Conservation (phyloP, 1,140 invertebrate genomes). For the Drosophila varians region DNA sequence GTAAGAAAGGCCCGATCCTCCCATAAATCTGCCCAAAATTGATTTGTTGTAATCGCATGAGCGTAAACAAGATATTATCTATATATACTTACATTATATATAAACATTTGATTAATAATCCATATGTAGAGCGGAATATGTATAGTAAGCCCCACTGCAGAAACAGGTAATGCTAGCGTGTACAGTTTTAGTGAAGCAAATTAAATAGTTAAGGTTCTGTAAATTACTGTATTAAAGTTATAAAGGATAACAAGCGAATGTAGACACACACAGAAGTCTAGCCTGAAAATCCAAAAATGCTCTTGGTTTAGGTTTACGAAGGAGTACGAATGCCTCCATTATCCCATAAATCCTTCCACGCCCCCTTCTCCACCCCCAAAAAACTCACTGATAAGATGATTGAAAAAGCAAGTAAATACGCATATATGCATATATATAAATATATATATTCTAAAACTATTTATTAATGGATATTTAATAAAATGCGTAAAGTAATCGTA, state of each 20-base stretch:
- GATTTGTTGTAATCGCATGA: conserved; percentile 54
- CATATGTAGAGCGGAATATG: conserved; percentile 35
- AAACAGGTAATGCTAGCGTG: conserved; percentile 28
- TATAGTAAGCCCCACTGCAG: conserved; percentile 9
- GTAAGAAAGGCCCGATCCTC: conserved; percentile 30
- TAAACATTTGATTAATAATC: conserved; percentile 10
- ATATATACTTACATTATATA: conserved; percentile 35
- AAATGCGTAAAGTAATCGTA: conserved; percentile 61
- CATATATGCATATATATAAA: conserved; percentile 52
- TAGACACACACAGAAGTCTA: conserved; percentile 6
- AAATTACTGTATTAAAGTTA: conserved; percentile 76
- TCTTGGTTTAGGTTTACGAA: conserved; percentile 53
- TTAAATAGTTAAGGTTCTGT: conserved; percentile 53
- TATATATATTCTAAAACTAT: conserved; percentile 62
- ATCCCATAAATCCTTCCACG: conserved; percentile 40
- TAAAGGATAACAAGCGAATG: conserved; percentile 7
- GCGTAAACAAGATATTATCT: conserved; percentile 59
- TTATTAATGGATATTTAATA: conserved; percentile 75
- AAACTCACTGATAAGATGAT: conserved; percentile 16
- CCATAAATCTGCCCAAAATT: background rate
- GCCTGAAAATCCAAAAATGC: conserved; percentile 60
- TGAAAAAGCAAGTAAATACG: conserved; percentile 22
- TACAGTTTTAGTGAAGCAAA: conserved; percentile 44
- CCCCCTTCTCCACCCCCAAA: conserved; percentile 22
- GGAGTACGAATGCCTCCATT: conserved; percentile 41